These are phyloP conservation scores for Lepidochrysops patricia DNA, from an alignment of 2,888 invertebrate genomes.

Conservation along the genomic window DNA sequence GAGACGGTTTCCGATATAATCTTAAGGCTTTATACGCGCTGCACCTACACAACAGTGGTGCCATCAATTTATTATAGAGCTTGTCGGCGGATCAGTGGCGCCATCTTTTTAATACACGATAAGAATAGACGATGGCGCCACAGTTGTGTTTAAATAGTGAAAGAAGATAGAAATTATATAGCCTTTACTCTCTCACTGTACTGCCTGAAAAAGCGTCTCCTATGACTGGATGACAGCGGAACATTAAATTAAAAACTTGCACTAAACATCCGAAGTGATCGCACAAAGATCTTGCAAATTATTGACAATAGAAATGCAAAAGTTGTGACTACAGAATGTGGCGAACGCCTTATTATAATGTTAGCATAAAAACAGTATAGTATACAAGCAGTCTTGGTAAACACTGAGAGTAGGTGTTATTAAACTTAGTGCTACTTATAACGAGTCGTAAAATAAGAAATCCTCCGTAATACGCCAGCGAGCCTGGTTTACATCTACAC, in stretches of 20 bases:
- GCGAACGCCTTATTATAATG: slow-evolving; percentile 42
- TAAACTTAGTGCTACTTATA: slow-evolving; percentile 68
- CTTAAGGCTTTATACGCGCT: not conserved
- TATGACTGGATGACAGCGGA: not conserved
- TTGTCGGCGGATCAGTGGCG: not conserved
- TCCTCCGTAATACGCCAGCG: slow-evolving; percentile 59
- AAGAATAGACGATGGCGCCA: not conserved
- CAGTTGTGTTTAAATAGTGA: not conserved
- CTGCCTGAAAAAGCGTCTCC: slow-evolving; percentile 1
- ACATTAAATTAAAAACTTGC: slow-evolving; percentile 8
- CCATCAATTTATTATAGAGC: not conserved
- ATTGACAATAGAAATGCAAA: slow-evolving; percentile 70
- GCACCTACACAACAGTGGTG: not conserved
- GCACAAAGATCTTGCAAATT: slow-evolving; percentile 56
- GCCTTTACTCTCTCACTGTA: not conserved
- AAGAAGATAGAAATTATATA: not conserved
- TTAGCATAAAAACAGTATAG: slow-evolving; percentile 65
- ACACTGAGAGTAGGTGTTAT: slow-evolving; percentile 71
- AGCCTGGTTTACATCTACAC: slow-evolving; percentile 56
- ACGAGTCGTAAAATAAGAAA: slow-evolving; percentile 61
- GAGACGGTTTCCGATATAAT: not conserved
- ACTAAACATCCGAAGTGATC: slow-evolving; percentile 31
- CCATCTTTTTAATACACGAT: not conserved
- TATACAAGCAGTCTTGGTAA: slow-evolving; percentile 74
- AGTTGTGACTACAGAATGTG: slow-evolving; percentile 66